These are phyloP conservation scores for Actenoides lindsayi DNA, from an alignment of 2,113 vertebrate genomes.

Conservation along the genomic window DNA sequence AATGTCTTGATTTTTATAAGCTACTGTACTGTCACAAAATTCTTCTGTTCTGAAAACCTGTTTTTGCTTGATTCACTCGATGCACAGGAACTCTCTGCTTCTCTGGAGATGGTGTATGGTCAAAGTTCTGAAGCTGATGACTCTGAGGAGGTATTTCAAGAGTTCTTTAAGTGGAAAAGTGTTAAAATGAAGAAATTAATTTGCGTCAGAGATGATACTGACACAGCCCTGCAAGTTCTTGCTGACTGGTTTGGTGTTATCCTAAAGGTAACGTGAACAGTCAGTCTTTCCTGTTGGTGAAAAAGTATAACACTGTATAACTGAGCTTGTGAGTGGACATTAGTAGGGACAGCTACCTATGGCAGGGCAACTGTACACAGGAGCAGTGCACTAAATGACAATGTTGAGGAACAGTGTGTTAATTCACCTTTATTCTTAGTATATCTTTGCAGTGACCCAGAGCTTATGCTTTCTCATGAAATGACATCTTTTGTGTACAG, in stretches of 20 bases:
- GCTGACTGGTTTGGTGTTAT: constrained; percentile 67
- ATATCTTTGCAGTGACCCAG: neutral
- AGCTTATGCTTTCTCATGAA: neutral
- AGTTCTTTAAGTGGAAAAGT: constrained; percentile 74
- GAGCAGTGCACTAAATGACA: neutral
- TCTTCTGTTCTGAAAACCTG: neutral
- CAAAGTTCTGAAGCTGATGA: constrained; percentile 33
- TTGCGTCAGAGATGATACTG: constrained; percentile 64
- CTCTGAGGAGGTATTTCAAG: constrained; percentile 64
- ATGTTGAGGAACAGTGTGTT: neutral
- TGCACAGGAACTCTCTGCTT: constrained; percentile 65
- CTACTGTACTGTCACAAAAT: neutral
- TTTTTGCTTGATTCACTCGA: neutral
- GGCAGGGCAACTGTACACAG: neutral
- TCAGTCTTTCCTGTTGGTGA: neutral
- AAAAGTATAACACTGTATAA: neutral
- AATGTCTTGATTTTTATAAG: neutral
- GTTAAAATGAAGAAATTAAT: constrained; percentile 65
- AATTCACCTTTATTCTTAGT: neutral
- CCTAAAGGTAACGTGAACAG: constrained; percentile 52
- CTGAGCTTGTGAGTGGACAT: neutral
- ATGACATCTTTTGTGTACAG: neutral
- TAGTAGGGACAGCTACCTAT: neutral
- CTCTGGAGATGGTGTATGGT: constrained; percentile 64
- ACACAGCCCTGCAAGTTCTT: constrained; percentile 64